Percentiles rank a stretch among this genome's conserved stretches.
phyloP scores from a whole-genome alignment of 2,113 vertebrate genomes.

The human region GRCh38 chr3:23137001-23137500 shows the following conservation, averaged over 20 bases:
- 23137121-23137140: not conserved
- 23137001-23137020: not conserved
- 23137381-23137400: not conserved
- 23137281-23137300: not conserved
- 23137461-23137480: not conserved
- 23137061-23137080: not conserved
- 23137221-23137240: not conserved
- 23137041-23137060: not conserved
- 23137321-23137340: not conserved
- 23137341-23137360: not conserved
- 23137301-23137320: not conserved
- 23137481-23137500: not conserved
- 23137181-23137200: not conserved
- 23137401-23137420: not conserved
- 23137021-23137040: not conserved
- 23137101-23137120: not conserved
- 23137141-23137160: not conserved
- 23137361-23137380: not conserved
- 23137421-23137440: not conserved
- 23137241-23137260: not conserved
- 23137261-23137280: not conserved
- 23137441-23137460: not conserved
- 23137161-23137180: not conserved
- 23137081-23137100: not conserved
- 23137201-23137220: not conserved